Base-by-base conservation (phyloP, 2,113 vertebrate genomes). In the Aegypius monachus region DNA sequence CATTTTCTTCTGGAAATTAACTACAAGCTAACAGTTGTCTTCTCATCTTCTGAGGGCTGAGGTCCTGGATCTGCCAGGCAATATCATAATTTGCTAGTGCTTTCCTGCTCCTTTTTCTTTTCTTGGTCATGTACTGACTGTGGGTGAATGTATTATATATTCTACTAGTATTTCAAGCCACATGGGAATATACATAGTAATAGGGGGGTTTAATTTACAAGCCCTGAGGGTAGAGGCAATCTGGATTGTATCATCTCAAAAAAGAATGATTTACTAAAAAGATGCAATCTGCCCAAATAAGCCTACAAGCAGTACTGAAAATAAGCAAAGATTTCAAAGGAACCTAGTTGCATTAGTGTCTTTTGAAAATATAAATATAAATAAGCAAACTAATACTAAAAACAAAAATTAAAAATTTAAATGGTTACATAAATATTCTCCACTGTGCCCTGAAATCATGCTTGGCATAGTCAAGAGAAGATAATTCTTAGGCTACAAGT, bases 131-230 rank as follows among this genome's bases (percentile, higher is more conserved):
- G 56, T 86, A 75, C 50, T 78, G 36, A 34, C 53, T 93, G 70
- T 95, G 84, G 75, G 43, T 88, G 85, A 95, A 89, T 62, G 55
- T 63, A 55, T 95, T 97, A 78, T 52, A 63, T 56, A 94, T 87
- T 94, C 52, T 68, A 29, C 91, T 77, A 77, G 55, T 70, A 90
- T 97, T 95, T 95, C 81, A 95, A 48, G 67, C 66, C 91, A 90
- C 56, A 85, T 56, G 59, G 45, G 45, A 90, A 61, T 91, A 68
- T 73, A 36, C 73, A n/a, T 66, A 94, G 66, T 81, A 72, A 56
- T 59, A 65, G 13, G 23, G 15, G 3, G 5, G 34, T 50, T 78
- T 80, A 92, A 88, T 79, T 82, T 90, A 72, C 59, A 90, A 90
- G 29, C 34, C 67, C 36, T 91, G 29, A 31, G 63, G 38, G 22